Base-by-base conservation (phyloP, 2,113 vertebrate species). In the Benitochromis conjunctus region DNA sequence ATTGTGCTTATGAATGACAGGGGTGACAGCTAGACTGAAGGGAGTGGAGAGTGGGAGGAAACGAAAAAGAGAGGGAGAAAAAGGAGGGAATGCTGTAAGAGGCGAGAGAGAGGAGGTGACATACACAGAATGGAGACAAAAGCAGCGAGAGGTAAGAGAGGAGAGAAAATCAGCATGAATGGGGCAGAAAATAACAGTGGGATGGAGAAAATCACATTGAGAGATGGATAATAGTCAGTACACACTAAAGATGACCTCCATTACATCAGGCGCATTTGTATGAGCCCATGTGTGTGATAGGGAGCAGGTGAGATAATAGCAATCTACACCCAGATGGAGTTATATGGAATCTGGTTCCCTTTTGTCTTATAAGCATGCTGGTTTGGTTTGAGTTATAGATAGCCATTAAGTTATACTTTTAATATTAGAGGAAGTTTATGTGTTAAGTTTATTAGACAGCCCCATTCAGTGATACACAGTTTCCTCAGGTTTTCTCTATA, bases 191-290 rank as follows among this genome's bases (percentile, higher is more conserved):
- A 83, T 85, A 82, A 46, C 54, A 79, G 57, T 60, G 10, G 41
- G 77, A 18, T n/a, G 29, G 36, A 53, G 5, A 48, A 24, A 80
- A 60, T 58, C 36, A 54, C 36, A 71, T 12, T 46, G 62, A 88
- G 79, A 84, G 60, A 69, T 66, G 78, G 56, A 88, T 87, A 88
- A 85, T 80, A 86, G 83, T 88, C 82, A 16, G 81, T 34, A 56
- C n/a, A 82, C 62, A 79, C 58, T 46, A 43, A 88, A 90, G 80
- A 89, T 87, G 88, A 93, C 94, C 90, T 92, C 84, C 58, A 57
- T 88, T 57, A 85, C 34, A 48, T 31, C 14, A 54, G 74, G 48
- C 13, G 12, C 29, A 80, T 81, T 60, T 79, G 58, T 83, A 36
- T 83, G 26, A 46, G 51, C 3, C 29, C 29, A 46, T 13, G 21